These are phyloP conservation scores for Ectemnius continuus DNA, from an alignment of 2,888 invertebrate species.

Conservation along the genomic window DNA sequence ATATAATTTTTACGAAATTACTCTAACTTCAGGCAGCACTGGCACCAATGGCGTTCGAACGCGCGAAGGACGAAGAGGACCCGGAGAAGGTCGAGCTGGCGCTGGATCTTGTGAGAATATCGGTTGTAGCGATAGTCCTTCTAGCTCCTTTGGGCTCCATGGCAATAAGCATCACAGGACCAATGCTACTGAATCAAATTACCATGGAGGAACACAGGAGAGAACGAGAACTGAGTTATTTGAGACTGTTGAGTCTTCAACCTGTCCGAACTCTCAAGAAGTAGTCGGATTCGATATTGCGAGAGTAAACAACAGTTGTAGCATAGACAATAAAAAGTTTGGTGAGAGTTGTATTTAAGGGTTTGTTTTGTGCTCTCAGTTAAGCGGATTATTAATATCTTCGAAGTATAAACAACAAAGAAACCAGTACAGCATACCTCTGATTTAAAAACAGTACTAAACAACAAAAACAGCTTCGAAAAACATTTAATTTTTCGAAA, in stretches of 20 bases:
- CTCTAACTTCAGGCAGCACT: slow-evolving; percentile 80
- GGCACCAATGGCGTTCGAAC: slow-evolving; percentile 81
- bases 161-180: slow-evolving; percentile 69
- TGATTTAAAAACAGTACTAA: too few species aligned
- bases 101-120: slow-evolving; percentile 66
- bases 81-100: slow-evolving; percentile 62
- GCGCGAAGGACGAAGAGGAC: slow-evolving; percentile 52
- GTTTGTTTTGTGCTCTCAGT: too few species aligned
- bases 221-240: slow-evolving; percentile 59
- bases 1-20: too few species aligned
- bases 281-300: too few species aligned
- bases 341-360: too few species aligned
- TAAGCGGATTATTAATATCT: too few species aligned
- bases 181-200: slow-evolving; percentile 65
- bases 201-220: slow-evolving; percentile 54
- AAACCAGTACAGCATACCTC: too few species aligned
- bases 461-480: too few species aligned
- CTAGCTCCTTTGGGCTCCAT: slow-evolving; percentile 70
- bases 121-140: slow-evolving; percentile 68
- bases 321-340: too few species aligned
- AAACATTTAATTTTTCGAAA: too few species aligned
- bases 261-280: slow-evolving; percentile 35
- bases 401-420: too few species aligned
- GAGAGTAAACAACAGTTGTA: too few species aligned
- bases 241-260: slow-evolving; percentile 56